Percentiles rank a stretch among this genome's conserved stretches.
phyloP scores from a whole-genome alignment of 1,140 invertebrate species.

The Anoplolepis gracilipes region DNA sequence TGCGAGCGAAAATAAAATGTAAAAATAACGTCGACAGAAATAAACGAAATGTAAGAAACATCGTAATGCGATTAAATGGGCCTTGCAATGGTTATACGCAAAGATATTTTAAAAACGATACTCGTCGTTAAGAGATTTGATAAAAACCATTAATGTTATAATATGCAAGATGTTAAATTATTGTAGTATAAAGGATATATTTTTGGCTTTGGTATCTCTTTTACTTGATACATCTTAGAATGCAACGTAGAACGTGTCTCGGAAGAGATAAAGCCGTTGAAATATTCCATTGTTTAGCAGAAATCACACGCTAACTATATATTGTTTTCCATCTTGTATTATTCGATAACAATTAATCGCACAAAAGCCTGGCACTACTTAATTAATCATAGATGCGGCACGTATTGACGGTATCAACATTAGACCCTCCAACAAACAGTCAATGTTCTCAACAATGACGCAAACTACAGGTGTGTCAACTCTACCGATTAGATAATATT shows the following conservation, averaged over 20 bases:
- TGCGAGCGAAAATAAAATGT: neutral
- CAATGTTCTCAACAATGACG: constrained; percentile 6
- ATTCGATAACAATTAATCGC: neutral
- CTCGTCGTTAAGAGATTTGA: neutral
- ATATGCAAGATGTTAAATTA: neutral
- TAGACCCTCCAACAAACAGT: constrained; percentile 45
- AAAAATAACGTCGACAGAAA: neutral
- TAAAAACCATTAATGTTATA: neutral
- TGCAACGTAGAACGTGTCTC: neutral
- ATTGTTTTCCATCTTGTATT: neutral
- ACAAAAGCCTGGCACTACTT: neutral
- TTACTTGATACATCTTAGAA: neutral
- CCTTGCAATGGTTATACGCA: neutral
- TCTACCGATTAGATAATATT: constrained; percentile 12
- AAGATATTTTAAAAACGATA: neutral
- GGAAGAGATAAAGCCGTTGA: neutral
- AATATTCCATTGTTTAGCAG: constrained; percentile 34
- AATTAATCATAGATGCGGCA: neutral
- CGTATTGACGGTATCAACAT: constrained; percentile 36
- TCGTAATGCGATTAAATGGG: too few relatives aligned
- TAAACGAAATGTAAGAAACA: too few relatives aligned
- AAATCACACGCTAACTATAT: neutral
- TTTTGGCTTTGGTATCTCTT: neutral
- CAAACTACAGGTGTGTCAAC: neutral
- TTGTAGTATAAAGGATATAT: neutral